These are phyloP conservation scores for Austrofundulus limnaeus DNA, from an alignment of 2,113 vertebrate species.

Conservation along the genomic window DNA sequence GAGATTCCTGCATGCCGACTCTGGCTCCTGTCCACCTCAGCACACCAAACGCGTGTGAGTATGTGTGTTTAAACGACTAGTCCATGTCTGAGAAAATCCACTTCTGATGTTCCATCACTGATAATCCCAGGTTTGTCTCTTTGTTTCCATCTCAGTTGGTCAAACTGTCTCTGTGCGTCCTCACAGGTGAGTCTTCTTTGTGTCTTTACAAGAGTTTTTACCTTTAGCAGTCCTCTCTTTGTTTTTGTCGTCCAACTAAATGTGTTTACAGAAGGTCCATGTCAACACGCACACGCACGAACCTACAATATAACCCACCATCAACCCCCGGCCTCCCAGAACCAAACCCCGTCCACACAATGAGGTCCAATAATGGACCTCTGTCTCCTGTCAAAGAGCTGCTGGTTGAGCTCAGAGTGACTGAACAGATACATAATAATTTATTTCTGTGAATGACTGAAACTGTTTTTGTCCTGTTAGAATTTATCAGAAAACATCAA, in stretches of 20 bases:
- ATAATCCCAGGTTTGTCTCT: conserved; percentile 65
- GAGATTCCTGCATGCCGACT: conserved; percentile 87
- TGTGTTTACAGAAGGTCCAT: conserved; percentile 63
- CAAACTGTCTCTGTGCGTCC: not conserved
- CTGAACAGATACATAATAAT: conserved; percentile 9
- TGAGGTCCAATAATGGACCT: conserved; percentile 33
- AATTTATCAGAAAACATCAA: too few species aligned
- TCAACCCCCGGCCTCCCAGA: conserved; percentile 51
- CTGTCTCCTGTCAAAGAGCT: conserved; percentile 42
- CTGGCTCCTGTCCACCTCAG: conserved; percentile 23
- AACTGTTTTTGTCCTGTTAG: not conserved
- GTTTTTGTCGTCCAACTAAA: conserved; percentile 54
- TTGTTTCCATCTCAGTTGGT: conserved; percentile 55
- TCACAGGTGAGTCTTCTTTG: too few species aligned
- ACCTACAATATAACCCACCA: conserved; percentile 14
- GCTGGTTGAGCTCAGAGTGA: conserved; percentile 19
- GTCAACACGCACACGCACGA: conserved; percentile 65
- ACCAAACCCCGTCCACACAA: conserved; percentile 60
- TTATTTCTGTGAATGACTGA: not conserved
- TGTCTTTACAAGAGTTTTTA: conserved; percentile 1
- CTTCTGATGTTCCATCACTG: conserved; percentile 44
- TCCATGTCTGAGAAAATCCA: conserved; percentile 61
- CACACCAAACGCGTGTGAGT: conserved; percentile 25
- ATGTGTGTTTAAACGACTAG: conserved; percentile 40
- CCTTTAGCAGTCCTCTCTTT: conserved; percentile 14